A percentile compares a stretch with the other conserved stretches of the same genome.
Evolutionary conservation across 2,888 invertebrate species (phyloP).

Genomic region (Hypolimnas misippus): DNA sequence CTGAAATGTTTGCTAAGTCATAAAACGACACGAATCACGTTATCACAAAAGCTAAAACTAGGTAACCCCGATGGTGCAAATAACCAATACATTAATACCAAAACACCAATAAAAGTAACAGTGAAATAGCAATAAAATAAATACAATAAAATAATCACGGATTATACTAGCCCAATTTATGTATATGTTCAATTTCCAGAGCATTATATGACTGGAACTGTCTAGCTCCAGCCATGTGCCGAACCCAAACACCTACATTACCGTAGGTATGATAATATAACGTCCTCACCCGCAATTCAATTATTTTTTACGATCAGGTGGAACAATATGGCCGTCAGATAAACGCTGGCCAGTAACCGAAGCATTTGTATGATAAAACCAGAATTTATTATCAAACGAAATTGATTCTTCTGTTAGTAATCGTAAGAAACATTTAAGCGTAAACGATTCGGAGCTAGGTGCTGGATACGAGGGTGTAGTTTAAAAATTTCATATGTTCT

Average conservation of each 20-base stretch:
- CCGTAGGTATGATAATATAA: constrained; percentile 55
- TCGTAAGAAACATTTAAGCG: not conserved
- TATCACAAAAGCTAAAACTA: too few species aligned
- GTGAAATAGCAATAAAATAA: not conserved
- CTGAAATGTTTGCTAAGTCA: too few species aligned
- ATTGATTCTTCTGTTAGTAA: not conserved
- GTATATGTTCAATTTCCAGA: constrained; percentile 42
- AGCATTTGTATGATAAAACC: constrained; percentile 3
- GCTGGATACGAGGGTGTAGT: constrained; percentile 15
- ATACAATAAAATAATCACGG: not conserved
- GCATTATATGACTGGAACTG: constrained; percentile 35
- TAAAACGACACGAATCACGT: too few species aligned
- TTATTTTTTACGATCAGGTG: constrained; percentile 81
- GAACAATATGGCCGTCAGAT: constrained; percentile 68
- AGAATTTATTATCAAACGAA: constrained; percentile 3
- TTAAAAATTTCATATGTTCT: constrained; percentile 23
- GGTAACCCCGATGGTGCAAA: too few species aligned
- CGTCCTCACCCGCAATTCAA: constrained; percentile 68
- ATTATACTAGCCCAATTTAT: constrained; percentile 5
- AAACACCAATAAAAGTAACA: not conserved
- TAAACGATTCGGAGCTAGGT: not conserved
- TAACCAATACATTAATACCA: too few species aligned
- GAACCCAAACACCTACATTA: constrained; percentile 42
- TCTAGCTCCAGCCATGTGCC: constrained; percentile 27
- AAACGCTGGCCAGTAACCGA: constrained; percentile 51